These are phyloP conservation scores for Bombus haemorrhoidalis DNA, from an alignment of 1,140 invertebrate genomes.

Conservation along the genomic window DNA sequence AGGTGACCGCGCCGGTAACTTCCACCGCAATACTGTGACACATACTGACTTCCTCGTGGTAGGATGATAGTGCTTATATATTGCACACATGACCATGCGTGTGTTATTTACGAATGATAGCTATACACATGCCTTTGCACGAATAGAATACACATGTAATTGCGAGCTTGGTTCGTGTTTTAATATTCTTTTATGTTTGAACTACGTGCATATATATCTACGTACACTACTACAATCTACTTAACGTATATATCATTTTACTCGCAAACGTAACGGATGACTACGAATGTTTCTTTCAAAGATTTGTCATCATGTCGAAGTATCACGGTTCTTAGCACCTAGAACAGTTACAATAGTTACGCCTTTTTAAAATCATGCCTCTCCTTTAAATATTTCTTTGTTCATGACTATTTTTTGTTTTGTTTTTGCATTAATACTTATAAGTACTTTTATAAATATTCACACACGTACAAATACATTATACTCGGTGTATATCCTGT, in stretches of 20 bases:
- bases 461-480: neutral
- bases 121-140: conserved; percentile 27
- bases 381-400: neutral
- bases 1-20: conserved; percentile 33
- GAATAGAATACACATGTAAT: conserved; percentile 15
- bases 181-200: neutral
- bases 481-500: neutral
- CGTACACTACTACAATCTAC: neutral
- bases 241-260: neutral
- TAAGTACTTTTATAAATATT: too few relatives aligned
- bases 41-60: conserved; percentile 64
- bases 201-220: neutral
- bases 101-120: conserved; percentile 45
- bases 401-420: neutral
- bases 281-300: neutral
- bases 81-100: conserved; percentile 51
- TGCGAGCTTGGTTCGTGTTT: neutral
- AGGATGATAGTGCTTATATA: conserved; percentile 57
- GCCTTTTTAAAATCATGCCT: neutral
- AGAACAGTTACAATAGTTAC: neutral
- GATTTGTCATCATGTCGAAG: conserved; percentile 1
- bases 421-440: neutral
- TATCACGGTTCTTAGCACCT: neutral
- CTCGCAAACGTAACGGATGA: neutral
- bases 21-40: conserved; percentile 57